phyloP scores from a whole-genome alignment of 1,140 invertebrate genomes.

The Drosophila grimshawi region DNA sequence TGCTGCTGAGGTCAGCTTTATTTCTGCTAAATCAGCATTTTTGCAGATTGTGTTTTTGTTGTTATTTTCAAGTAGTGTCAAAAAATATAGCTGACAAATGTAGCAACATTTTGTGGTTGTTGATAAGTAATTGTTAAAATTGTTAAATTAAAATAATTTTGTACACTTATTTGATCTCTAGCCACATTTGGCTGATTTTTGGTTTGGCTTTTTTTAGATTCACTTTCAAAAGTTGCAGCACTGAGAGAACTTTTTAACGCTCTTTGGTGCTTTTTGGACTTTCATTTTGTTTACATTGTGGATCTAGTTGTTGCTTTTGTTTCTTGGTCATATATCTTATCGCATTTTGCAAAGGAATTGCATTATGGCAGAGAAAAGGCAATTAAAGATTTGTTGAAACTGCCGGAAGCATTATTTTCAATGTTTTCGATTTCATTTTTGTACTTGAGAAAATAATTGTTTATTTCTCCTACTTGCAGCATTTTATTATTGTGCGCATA shows the following conservation, averaged over 20 bases:
- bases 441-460: slow-evolving; percentile 11
- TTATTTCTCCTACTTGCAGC: slow-evolving; percentile 48
- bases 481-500: slow-evolving; percentile 73
- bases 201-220: not conserved
- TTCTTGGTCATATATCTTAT: slow-evolving; percentile 50
- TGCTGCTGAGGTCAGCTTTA: slow-evolving; percentile 7
- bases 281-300: slow-evolving; percentile 64
- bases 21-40: slow-evolving; percentile 3
- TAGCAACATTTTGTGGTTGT: not conserved
- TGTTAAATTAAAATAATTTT: not conserved
- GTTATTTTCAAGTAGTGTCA: not conserved
- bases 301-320: slow-evolving; percentile 17
- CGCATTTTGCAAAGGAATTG: slow-evolving; percentile 34
- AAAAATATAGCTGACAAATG: not conserved
- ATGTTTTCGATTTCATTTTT: slow-evolving; percentile 14
- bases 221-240: slow-evolving; percentile 1
- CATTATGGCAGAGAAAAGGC: slow-evolving; percentile 24
- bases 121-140: not conserved
- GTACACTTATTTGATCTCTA: not conserved
- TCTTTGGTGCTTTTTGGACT: slow-evolving; percentile 2
- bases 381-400: not conserved
- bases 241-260: slow-evolving; percentile 1
- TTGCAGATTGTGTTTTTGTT: not conserved
- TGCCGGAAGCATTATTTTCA: slow-evolving; percentile 18
- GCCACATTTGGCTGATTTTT: not conserved